These are phyloP conservation scores for Geopemphigus sp. DNA, from an alignment of 1,140 invertebrate species.

Conservation along the genomic window DNA sequence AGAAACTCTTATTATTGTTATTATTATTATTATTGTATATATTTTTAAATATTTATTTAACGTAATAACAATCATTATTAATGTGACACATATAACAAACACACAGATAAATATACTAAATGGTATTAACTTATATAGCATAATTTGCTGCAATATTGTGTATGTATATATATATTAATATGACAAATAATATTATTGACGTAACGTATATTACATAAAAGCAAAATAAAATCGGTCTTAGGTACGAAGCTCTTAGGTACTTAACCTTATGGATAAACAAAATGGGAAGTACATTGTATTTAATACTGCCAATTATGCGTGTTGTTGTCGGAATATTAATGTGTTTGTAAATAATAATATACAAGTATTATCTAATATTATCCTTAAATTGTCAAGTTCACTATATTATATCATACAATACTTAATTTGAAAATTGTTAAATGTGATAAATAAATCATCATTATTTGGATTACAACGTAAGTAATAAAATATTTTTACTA, in stretches of 20 bases:
- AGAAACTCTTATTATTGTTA: no score
- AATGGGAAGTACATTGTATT: not conserved
- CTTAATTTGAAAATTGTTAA: not conserved
- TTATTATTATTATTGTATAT: conserved; percentile 6
- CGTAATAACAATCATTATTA: conserved; percentile 22
- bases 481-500: not conserved
- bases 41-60: conserved; percentile 28
- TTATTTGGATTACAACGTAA: not conserved
- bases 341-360: not conserved
- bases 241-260: no score
- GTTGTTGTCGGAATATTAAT: not conserved
- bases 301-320: not conserved
- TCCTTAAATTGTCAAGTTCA: not conserved
- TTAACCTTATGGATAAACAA: not conserved
- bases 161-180: no score
- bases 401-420: no score
- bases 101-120: not conserved
- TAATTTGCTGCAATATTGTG: no score
- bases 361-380: not conserved
- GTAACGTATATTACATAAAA: conserved; percentile 7
- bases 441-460: not conserved
- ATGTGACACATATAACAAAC: conserved; percentile 8
- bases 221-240: not conserved
- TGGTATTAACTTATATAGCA: not conserved
- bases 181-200: not conserved